Percentiles rank a stretch among this genome's conserved stretches.
These are phyloP conservation scores for Tilapia sparmanii DNA, from an alignment of 2,113 vertebrate species.

Conservation along the genomic window DNA sequence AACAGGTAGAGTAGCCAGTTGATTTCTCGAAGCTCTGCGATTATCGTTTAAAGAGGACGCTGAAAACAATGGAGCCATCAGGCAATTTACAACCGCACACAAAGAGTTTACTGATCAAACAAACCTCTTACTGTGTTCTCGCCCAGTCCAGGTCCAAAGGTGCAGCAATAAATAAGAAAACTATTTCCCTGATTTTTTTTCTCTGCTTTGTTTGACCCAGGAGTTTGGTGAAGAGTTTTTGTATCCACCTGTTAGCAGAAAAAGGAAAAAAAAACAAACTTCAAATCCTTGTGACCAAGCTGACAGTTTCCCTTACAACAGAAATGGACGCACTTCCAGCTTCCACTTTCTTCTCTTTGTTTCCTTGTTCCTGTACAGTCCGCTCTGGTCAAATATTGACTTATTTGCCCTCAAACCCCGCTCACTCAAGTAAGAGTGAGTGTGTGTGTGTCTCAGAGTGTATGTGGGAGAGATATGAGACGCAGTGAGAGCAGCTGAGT, in stretches of 20 bases:
- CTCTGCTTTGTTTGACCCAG: background rate
- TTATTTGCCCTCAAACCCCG: conserved; percentile 8
- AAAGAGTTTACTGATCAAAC: conserved; percentile 60
- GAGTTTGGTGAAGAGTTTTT: background rate
- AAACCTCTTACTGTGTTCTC: conserved; percentile 61
- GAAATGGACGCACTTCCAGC: background rate
- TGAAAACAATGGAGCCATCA: conserved; percentile 14
- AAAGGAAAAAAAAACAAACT: background rate
- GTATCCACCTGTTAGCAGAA: conserved; percentile 45
- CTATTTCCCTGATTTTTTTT: conserved; percentile 1
- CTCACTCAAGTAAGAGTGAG: background rate
- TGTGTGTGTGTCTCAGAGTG: background rate
- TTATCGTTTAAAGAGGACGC: background rate
- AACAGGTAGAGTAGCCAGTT: background rate
- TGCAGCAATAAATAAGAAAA: conserved; percentile 34
- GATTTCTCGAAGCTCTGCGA: background rate
- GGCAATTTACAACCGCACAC: background rate
- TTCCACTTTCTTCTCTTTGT: background rate
- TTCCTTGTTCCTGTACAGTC: conserved; percentile 1
- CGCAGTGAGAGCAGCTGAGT: conserved; percentile 17
- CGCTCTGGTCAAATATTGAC: conserved; percentile 45
- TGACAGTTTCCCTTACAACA: conserved; percentile 3
- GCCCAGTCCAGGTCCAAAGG: conserved; percentile 57
- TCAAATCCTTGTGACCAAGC: background rate
- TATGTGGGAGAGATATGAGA: conserved; percentile 22